Conservation (phyloP, 2,888 invertebrate genomes). For the Molorchus minor region DNA sequence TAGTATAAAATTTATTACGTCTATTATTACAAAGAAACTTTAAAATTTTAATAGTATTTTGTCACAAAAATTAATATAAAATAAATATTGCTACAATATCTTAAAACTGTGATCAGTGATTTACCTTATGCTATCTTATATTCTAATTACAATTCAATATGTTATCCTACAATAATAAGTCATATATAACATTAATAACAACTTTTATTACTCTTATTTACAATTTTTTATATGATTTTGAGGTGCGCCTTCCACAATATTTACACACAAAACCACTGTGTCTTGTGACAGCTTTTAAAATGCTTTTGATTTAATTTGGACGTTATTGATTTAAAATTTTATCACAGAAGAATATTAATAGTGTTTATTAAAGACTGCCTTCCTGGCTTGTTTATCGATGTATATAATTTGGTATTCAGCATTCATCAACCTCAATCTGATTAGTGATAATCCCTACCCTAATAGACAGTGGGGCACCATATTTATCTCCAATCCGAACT, state of each 20-base stretch:
- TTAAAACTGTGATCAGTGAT: not conserved
- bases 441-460: too few species aligned
- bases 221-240: not conserved
- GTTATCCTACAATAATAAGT: constrained; percentile 13
- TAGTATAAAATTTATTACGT: constrained; percentile 15
- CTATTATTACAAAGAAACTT: constrained; percentile 5
- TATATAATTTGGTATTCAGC: constrained; percentile 20
- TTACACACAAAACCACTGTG: constrained; percentile 7
- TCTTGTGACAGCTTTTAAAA: not conserved
- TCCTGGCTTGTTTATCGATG: constrained; percentile 19
- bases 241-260: not conserved
- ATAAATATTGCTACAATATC: constrained; percentile 2
- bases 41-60: constrained; percentile 3
- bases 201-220: constrained; percentile 2
- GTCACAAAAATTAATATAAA: constrained; percentile 14
- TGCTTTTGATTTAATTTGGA: constrained; percentile 6
- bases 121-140: not conserved
- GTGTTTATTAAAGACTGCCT: constrained; percentile 24
- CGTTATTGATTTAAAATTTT: constrained; percentile 17
- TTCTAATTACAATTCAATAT: constrained; percentile 8
- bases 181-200: constrained; percentile 8
- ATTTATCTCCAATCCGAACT: too few species aligned
- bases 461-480: too few species aligned
- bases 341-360: constrained; percentile 39
- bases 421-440: not conserved